phyloP scores from a whole-genome alignment of 2,113 vertebrate genomes.

The Boulengeromyrus knoepffleri region DNA sequence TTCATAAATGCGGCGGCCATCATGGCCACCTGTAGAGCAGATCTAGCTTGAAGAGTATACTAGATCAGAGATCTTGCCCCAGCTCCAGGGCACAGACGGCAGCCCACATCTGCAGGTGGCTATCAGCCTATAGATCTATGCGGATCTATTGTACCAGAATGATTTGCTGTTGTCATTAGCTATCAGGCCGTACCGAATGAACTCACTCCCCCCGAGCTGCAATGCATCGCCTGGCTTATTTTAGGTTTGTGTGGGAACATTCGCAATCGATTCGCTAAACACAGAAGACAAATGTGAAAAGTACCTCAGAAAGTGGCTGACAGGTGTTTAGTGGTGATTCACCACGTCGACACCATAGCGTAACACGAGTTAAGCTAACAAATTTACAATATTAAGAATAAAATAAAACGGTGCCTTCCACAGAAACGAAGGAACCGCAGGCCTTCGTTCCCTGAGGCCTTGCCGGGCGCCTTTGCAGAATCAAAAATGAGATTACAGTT shows the following conservation, averaged over 20 bases:
- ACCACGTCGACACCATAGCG: not conserved
- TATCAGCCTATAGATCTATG: not conserved
- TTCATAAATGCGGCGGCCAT: not conserved
- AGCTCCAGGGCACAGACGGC: not conserved
- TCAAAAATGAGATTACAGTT: not conserved
- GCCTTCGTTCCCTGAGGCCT: not conserved
- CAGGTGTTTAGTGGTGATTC: not conserved
- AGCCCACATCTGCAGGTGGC: not conserved
- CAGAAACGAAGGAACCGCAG: not conserved
- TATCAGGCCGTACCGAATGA: not conserved
- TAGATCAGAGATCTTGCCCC: not conserved
- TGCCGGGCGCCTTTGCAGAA: not conserved
- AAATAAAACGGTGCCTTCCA: not conserved
- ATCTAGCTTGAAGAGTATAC: not conserved
- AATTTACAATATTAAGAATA: not conserved
- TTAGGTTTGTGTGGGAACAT: not conserved
- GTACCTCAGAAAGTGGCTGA: not conserved
- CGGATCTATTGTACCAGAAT: not conserved
- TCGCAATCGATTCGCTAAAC: not conserved
- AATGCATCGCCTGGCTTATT: not conserved
- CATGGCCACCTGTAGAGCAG: not conserved
- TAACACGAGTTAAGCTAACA: not conserved
- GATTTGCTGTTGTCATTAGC: not conserved
- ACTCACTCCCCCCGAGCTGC: not conserved
- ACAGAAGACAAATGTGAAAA: not conserved